phyloP scores from a whole-genome alignment of 2,888 invertebrate genomes.

The Drosophila mimetica region DNA sequence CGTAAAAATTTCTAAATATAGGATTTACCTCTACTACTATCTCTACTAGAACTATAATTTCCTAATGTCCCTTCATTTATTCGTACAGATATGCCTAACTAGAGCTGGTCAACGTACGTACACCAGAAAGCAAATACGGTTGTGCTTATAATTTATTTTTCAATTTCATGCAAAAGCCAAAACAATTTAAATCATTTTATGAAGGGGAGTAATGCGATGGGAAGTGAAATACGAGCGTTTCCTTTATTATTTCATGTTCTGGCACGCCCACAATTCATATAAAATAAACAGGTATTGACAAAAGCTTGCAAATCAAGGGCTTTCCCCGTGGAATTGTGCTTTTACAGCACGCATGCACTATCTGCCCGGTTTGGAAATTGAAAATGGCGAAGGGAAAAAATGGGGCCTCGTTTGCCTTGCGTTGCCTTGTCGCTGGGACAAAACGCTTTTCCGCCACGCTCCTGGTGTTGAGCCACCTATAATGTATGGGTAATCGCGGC shows the following conservation, averaged over 20 bases:
- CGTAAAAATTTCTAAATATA: no score
- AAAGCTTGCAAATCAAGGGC: conserved; percentile 42
- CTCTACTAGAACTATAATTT: no score
- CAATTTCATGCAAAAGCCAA: conserved; percentile 39
- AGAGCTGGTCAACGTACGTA: conserved; percentile 16
- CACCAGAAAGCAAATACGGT: conserved; percentile 22
- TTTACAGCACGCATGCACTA: conserved; percentile 38
- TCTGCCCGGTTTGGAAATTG: conserved; percentile 25
- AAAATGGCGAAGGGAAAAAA: conserved; percentile 40
- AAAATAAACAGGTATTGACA: conserved; percentile 41
- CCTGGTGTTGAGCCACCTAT: conserved; percentile 19
- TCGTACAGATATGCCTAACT: not conserved
- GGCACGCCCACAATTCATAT: conserved; percentile 43
- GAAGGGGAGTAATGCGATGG: conserved; percentile 28
- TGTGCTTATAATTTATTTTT: conserved; percentile 35
- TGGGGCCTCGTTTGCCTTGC: conserved; percentile 23
- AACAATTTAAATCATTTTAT: conserved; percentile 39
- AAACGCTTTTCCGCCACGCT: conserved; percentile 42
- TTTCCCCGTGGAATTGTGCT: conserved; percentile 27
- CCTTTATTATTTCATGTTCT: conserved; percentile 40
- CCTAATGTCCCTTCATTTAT: not conserved
- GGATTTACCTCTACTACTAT: no score
- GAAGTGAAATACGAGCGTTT: conserved; percentile 41
- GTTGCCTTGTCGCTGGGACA: conserved; percentile 33
- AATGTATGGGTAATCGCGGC: conserved; percentile 21